These are phyloP conservation scores for Macrotrachela quadricornifera DNA, from an alignment of 1,140 invertebrate genomes.

Conservation along the genomic window DNA sequence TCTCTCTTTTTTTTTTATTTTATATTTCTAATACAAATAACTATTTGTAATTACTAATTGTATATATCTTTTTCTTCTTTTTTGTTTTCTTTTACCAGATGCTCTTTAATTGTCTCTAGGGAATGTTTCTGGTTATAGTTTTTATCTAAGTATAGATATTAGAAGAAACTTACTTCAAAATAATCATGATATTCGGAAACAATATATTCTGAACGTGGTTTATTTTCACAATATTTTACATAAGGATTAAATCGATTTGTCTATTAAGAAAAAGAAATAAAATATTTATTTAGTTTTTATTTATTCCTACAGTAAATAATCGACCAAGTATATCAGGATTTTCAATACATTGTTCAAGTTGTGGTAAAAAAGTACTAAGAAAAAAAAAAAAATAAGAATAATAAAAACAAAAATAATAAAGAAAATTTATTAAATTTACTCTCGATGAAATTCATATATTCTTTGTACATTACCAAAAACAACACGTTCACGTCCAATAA, in stretches of 20 bases:
- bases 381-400: slow-evolving; percentile 11
- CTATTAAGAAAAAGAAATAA: slow-evolving; percentile 28
- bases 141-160: background rate
- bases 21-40: too few relatives aligned
- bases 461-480: slow-evolving; percentile 93
- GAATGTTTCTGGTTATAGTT: background rate
- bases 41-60: too few relatives aligned
- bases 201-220: slow-evolving; percentile 90
- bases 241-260: slow-evolving; percentile 75
- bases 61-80: too few relatives aligned
- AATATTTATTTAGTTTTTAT: too few relatives aligned
- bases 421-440: slow-evolving; percentile 46
- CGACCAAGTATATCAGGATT: slow-evolving; percentile 18
- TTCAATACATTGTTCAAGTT: slow-evolving; percentile 62
- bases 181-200: slow-evolving; percentile 82
- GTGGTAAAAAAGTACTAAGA: slow-evolving; percentile 62
- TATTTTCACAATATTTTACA: slow-evolving; percentile 95
- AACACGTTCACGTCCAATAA: slow-evolving; percentile 70
- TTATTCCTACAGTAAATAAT: too few relatives aligned
- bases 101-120: too few relatives aligned
- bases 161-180: slow-evolving; percentile 50
- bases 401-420: background rate
- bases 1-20: too few relatives aligned
- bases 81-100: too few relatives aligned
- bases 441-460: slow-evolving; percentile 93